Evolutionary conservation across 2,797 vertebrate genomes (phyloP).

Genomic region (Cyprinella venusta): DNA sequence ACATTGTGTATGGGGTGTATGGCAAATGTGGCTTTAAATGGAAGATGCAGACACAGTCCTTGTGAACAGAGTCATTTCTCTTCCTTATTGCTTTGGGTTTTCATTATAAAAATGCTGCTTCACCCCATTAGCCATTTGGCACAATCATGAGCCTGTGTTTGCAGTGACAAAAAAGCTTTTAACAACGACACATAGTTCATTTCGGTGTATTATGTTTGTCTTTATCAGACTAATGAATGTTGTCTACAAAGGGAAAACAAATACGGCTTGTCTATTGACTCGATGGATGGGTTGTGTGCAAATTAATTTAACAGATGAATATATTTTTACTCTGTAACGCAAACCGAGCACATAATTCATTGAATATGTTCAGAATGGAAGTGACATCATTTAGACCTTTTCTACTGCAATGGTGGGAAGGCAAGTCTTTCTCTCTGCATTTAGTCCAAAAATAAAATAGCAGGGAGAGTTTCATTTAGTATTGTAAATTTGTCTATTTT

Average conservation of each 20-base stretch:
- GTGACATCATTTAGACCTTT: background rate
- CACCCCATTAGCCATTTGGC: slow-evolving; percentile 79
- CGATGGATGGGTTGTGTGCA: background rate
- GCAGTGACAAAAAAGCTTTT: slow-evolving; percentile 76
- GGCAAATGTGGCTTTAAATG: slow-evolving; percentile 32
- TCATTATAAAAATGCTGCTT: slow-evolving; percentile 77
- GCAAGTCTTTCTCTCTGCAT: background rate
- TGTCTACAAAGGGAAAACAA: slow-evolving; percentile 34
- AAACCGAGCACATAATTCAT: background rate
- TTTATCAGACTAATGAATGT: slow-evolving; percentile 62
- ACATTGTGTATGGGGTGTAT: background rate
- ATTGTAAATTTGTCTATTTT: too few relatives aligned
- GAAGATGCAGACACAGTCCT: slow-evolving; percentile 24
- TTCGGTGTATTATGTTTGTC: slow-evolving; percentile 37
- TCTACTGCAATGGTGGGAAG: background rate
- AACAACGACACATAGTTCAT: slow-evolving; percentile 69
- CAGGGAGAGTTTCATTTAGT: too few relatives aligned
- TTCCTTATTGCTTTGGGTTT: slow-evolving; percentile 75
- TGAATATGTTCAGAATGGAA: background rate
- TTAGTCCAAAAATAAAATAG: background rate
- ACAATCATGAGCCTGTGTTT: slow-evolving; percentile 71
- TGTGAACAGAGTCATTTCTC: slow-evolving; percentile 47
- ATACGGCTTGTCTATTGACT: slow-evolving; percentile 20
- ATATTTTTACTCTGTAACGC: background rate
- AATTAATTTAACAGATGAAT: slow-evolving; percentile 15